Evolutionary conservation across 53 echinoderm and acorn worm genomes (phyloP).

Genomic region (Actinopyga echinites): DNA sequence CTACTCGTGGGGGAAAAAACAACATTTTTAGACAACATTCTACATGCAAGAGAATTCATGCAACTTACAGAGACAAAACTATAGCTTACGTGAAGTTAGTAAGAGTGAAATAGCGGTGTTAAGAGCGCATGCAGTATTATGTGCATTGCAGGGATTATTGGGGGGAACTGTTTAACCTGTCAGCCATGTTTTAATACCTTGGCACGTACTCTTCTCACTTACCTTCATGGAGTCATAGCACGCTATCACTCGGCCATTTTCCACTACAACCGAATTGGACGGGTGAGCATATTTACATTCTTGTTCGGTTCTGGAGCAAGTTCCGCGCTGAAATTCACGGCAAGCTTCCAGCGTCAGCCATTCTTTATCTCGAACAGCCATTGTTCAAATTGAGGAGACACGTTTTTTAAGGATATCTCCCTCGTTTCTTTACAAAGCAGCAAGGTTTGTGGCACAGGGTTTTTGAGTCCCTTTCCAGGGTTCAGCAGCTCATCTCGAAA

Average conservation of each 20-base stretch:
- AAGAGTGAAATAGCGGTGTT: too few species aligned
- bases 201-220: slow-evolving; percentile 50
- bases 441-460: slow-evolving; percentile 8
- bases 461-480: not conserved
- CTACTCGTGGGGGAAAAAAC: too few species aligned
- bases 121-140: too few species aligned
- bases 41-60: too few species aligned
- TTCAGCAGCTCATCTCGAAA: not conserved
- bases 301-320: slow-evolving; percentile 94
- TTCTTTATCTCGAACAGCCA: slow-evolving; percentile 95
- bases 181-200: too few species aligned
- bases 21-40: too few species aligned
- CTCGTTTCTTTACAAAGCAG: slow-evolving; percentile 22
- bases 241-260: slow-evolving; percentile 98
- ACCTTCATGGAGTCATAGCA: slow-evolving; percentile 99
- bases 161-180: too few species aligned
- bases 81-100: too few species aligned
- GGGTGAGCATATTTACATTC: slow-evolving; percentile 99
- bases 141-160: too few species aligned
- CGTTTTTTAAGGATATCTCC: slow-evolving; percentile 4
- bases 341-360: slow-evolving; percentile 99
- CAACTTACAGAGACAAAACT: too few species aligned
- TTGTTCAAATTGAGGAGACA: slow-evolving; percentile 41
- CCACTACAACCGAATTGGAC: slow-evolving; percentile 94
- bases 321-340: slow-evolving; percentile 97